Evolutionary conservation across 2,113 vertebrate species (phyloP).

Genomic region (Halichoeres trimaculatus): DNA sequence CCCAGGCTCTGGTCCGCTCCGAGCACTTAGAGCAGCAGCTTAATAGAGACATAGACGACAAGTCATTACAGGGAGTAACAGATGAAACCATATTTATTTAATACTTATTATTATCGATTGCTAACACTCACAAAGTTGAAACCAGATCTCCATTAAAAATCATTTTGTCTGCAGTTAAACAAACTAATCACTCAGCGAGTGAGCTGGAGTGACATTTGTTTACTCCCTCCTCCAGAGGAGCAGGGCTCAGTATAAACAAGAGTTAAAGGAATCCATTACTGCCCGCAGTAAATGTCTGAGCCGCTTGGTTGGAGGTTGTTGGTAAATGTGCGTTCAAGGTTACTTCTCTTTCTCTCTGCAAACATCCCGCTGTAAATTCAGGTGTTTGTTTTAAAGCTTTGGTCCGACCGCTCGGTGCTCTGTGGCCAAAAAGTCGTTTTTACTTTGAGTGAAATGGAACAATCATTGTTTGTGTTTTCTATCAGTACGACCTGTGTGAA

Average conservation of each 20-base stretch:
- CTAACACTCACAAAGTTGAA: slow-evolving; percentile 53
- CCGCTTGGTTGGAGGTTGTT: slow-evolving; percentile 37
- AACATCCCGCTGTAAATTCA: slow-evolving; percentile 58
- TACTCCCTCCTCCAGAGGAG: slow-evolving; percentile 44
- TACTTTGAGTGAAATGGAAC: slow-evolving; percentile 22
- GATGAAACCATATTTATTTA: slow-evolving; percentile 58
- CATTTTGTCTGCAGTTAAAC: slow-evolving; percentile 51
- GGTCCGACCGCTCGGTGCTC: neutral
- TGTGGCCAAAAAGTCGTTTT: slow-evolving; percentile 9
- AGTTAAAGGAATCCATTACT: slow-evolving; percentile 67
- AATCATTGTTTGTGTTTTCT: neutral
- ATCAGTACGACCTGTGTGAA: slow-evolving; percentile 2
- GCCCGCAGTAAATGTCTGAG: slow-evolving; percentile 52
- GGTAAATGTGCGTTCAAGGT: slow-evolving; percentile 63
- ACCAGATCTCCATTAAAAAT: slow-evolving; percentile 61
- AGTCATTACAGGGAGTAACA: slow-evolving; percentile 44
- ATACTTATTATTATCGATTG: slow-evolving; percentile 51
- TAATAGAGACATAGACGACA: slow-evolving; percentile 43
- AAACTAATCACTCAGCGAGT: slow-evolving; percentile 58
- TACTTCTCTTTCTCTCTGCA: slow-evolving; percentile 40
- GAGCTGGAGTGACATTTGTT: slow-evolving; percentile 55
- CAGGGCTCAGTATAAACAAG: slow-evolving; percentile 44
- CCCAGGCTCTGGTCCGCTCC: slow-evolving; percentile 32
- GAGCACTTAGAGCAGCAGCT: slow-evolving; percentile 41
- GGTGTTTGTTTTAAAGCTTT: slow-evolving; percentile 58